Base-by-base conservation (phyloP, 2,113 vertebrate genomes). In the Crypturellus undulatus region DNA sequence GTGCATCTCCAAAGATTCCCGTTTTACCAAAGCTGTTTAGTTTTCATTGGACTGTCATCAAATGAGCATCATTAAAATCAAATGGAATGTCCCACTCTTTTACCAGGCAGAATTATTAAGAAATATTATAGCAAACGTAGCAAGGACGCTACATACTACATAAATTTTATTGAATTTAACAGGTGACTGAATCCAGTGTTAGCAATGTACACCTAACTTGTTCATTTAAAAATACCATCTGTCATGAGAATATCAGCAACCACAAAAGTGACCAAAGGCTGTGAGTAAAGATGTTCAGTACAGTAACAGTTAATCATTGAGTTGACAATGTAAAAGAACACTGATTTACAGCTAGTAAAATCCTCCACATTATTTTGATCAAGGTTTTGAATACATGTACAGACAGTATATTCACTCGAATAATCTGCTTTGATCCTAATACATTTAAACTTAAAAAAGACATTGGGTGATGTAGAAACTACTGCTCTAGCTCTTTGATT, bases 201-300 rank as follows among this genome's bases (percentile, higher is more conserved):
- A 88, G 90, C 52, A 95, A 71, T 30, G 68, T 9, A 84, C 92
- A 79, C 24, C n/a, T 49, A 67, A 84, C 20, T 58, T 93, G 26
- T 38, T 95, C 34, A 2, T 76, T 92, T 90, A 69, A 69, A 94
- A 86, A 26, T 49, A 84, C 54, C 72, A 56, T 49, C 72, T 89
- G 62, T 81, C 77, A 49, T 60, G 68, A 63, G 65, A 95, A 76
- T 65, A 89, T 79, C 83, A 90, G 52, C 82, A 90, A 72, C 43
- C 64, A 80, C 52, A 40, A 64, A 89, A 64, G 56, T 59, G 65
- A 67, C 32, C n/a, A 60, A 87, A 92, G 40, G 30, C 65, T 90
- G 64, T 69, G 52, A 72, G 49, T 72, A 56, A 69, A 63, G 40
- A 43, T 87, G 78, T 92, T 90, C 67, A 62, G 72, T 87, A 84